Conservation (phyloP, 2,888 invertebrate species). For the Sesamia inferens region DNA sequence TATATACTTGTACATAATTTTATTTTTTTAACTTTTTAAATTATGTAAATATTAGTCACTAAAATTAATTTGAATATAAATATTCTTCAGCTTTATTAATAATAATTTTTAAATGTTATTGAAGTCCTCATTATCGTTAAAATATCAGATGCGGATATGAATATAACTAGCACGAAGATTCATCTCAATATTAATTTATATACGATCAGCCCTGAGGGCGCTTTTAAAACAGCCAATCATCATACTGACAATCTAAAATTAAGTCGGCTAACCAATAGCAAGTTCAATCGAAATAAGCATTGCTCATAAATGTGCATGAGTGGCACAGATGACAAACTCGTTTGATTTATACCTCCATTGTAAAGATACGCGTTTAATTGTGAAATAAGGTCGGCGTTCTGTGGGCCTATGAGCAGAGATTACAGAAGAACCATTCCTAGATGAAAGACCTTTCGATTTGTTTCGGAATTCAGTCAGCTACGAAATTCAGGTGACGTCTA, state of each 20-base stretch:
- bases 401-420: neutral
- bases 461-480: neutral
- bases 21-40: too few relatives aligned
- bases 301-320: slow-evolving; percentile 60
- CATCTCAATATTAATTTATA: slow-evolving; percentile 17
- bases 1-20: too few relatives aligned
- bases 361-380: slow-evolving; percentile 78
- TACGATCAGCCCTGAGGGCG: slow-evolving; percentile 10
- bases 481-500: neutral
- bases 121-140: slow-evolving; percentile 1
- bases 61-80: too few relatives aligned
- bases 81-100: too few relatives aligned
- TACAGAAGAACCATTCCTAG: slow-evolving; percentile 37
- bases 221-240: slow-evolving; percentile 24
- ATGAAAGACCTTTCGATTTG: neutral
- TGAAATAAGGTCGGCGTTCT: slow-evolving; percentile 76
- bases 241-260: slow-evolving; percentile 40
- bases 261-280: slow-evolving; percentile 43
- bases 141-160: slow-evolving; percentile 9
- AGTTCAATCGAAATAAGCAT: slow-evolving; percentile 54
- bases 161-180: neutral
- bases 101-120: slow-evolving; percentile 1
- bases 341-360: slow-evolving; percentile 84
- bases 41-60: too few relatives aligned
- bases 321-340: slow-evolving; percentile 73